Evolutionary conservation across 2,113 vertebrate genomes (phyloP).

Genomic region (Oophaga pumilio): DNA sequence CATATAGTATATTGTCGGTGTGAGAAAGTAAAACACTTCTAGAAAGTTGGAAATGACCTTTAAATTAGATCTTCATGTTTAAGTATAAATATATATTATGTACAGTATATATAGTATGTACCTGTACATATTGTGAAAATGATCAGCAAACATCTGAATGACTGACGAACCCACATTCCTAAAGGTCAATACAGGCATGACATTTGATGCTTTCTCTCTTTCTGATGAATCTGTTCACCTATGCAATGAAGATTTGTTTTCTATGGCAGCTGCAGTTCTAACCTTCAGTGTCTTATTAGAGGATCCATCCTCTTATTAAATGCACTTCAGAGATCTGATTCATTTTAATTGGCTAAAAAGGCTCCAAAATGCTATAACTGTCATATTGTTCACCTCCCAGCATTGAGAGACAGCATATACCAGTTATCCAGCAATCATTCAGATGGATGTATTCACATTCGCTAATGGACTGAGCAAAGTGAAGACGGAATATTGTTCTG

Average conservation of each 20-base stretch:
- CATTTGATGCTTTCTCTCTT: neutral
- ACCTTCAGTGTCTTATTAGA: conserved; percentile 10
- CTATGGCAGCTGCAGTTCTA: neutral
- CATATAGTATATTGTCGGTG: too few species aligned
- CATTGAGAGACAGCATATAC: neutral
- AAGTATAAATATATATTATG: too few species aligned
- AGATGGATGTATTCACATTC: conserved; percentile 11
- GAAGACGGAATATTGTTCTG: neutral
- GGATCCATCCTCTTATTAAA: conserved; percentile 28
- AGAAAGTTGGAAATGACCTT: too few species aligned
- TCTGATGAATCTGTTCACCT: neutral
- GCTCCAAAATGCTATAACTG: conserved; percentile 13
- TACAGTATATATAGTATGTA: neutral
- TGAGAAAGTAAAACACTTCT: too few species aligned
- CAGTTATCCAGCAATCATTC: conserved; percentile 19
- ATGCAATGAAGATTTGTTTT: neutral
- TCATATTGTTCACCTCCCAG: conserved; percentile 22
- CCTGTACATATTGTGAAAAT: neutral
- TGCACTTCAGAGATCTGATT: conserved; percentile 16
- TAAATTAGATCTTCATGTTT: too few species aligned
- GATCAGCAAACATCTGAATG: neutral
- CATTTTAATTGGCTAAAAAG: conserved; percentile 22
- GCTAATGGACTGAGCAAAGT: conserved; percentile 16
- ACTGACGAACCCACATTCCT: neutral
- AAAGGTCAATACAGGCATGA: neutral